Percentiles rank a stretch among this genome's conserved stretches.
Evolutionary conservation across 2,797 vertebrate genomes (phyloP).

Genomic region (Sarcoramphus papa): DNA sequence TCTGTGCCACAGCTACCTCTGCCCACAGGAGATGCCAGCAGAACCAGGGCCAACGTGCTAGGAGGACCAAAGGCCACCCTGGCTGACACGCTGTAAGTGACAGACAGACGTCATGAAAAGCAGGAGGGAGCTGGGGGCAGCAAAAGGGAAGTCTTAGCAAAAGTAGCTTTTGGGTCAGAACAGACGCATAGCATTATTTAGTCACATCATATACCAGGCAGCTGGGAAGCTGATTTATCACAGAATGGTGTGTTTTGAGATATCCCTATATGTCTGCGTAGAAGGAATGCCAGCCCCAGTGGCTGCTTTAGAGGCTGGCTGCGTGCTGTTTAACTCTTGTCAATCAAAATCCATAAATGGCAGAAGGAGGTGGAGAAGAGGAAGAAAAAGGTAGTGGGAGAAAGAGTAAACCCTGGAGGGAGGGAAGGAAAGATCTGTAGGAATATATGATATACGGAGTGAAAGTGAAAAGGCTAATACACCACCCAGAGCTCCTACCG

Average conservation of each 20-base stretch:
- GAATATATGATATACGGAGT: not conserved
- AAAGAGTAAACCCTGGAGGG: not conserved
- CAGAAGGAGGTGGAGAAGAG: not conserved
- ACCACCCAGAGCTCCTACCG: not conserved
- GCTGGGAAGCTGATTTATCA: not conserved
- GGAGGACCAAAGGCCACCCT: not conserved
- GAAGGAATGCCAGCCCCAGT: not conserved
- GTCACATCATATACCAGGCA: accelerated
- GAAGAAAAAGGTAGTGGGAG: not conserved
- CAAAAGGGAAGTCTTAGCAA: not conserved
- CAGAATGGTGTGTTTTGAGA: not conserved
- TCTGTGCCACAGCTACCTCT: not conserved
- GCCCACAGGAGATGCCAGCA: not conserved
- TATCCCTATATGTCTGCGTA: not conserved
- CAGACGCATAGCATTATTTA: not conserved
- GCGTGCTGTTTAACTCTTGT: not conserved
- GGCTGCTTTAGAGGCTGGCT: not conserved
- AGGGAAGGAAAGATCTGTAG: not conserved
- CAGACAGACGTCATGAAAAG: not conserved
- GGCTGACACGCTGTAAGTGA: not conserved
- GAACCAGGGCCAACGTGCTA: accelerated
- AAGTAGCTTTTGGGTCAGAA: not conserved
- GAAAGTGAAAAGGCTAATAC: not conserved
- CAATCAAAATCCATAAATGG: conserved; percentile 43
- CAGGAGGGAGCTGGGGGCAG: not conserved